A percentile compares a stretch with the other conserved stretches of the same genome.
phyloP scores from a whole-genome alignment of 1,140 invertebrate species.

The Delia radicum region DNA sequence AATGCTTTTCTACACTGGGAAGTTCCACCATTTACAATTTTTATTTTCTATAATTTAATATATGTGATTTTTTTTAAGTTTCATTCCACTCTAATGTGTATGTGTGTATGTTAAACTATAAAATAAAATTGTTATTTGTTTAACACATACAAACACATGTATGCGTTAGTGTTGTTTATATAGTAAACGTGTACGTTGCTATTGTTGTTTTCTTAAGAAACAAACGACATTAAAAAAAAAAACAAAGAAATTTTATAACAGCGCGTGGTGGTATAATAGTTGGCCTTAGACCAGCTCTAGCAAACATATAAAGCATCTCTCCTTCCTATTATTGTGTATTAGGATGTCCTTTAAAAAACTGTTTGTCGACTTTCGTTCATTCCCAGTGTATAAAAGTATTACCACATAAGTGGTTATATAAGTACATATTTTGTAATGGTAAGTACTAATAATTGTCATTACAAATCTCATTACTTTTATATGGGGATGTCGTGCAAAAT shows the following conservation, averaged over 20 bases:
- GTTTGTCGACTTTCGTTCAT: neutral
- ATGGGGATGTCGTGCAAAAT: too few relatives aligned
- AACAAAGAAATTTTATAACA: constrained; percentile 1
- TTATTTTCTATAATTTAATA: too few relatives aligned
- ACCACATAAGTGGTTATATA: too few relatives aligned
- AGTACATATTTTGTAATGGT: too few relatives aligned
- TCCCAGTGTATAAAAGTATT: neutral
- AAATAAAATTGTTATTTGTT: neutral
- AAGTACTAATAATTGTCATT: too few relatives aligned
- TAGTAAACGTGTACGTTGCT: neutral
- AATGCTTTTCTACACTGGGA: too few relatives aligned
- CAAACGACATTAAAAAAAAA: neutral
- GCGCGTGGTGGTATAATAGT: constrained; percentile 11
- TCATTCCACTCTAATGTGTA: neutral
- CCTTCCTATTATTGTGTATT: neutral
- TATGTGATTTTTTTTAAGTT: too few relatives aligned
- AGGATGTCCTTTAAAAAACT: too few relatives aligned
- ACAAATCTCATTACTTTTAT: too few relatives aligned
- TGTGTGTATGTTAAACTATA: neutral
- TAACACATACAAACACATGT: too few relatives aligned
- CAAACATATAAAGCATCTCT: too few relatives aligned
- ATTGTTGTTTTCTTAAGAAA: neutral
- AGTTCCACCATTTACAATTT: too few relatives aligned
- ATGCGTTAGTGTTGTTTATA: neutral
- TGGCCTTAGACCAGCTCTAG: constrained; percentile 14